Conservation (phyloP, 2,797 vertebrate species). For the Pangasius mekongensis region DNA sequence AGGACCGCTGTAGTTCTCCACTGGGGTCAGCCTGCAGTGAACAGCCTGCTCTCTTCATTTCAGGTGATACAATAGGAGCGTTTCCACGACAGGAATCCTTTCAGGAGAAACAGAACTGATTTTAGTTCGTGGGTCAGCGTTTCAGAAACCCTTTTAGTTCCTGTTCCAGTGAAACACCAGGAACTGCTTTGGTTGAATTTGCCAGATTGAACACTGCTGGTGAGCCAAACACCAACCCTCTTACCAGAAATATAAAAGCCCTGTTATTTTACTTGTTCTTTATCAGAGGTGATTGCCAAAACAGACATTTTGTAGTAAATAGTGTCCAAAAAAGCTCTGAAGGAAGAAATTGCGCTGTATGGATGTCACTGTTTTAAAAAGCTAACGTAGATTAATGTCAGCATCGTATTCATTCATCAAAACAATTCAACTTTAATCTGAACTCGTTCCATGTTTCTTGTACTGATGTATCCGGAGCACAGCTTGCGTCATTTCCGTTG, state of each 20-base stretch:
- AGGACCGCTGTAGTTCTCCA: not conserved
- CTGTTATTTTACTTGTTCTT: not conserved
- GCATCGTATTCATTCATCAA: not conserved
- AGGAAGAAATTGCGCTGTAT: not conserved
- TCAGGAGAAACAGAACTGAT: not conserved
- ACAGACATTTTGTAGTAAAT: not conserved
- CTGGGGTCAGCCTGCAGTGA: not conserved
- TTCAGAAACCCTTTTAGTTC: not conserved
- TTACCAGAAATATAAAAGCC: not conserved
- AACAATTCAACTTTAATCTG: not conserved
- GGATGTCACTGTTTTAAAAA: not conserved
- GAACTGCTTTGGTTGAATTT: not conserved
- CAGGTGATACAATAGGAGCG: not conserved
- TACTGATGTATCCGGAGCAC: not conserved
- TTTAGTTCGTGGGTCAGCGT: not conserved
- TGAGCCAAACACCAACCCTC: not conserved
- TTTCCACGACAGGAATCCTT: not conserved
- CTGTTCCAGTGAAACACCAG: not conserved
- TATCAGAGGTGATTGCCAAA: not conserved
- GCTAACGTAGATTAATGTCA: not conserved
- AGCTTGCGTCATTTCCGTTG: not conserved
- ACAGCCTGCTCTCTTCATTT: not conserved
- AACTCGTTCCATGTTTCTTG: not conserved
- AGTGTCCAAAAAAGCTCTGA: not conserved
- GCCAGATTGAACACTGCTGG: not conserved